Conservation (phyloP, 2,888 invertebrate species). For the Polyommatus icarus region DNA sequence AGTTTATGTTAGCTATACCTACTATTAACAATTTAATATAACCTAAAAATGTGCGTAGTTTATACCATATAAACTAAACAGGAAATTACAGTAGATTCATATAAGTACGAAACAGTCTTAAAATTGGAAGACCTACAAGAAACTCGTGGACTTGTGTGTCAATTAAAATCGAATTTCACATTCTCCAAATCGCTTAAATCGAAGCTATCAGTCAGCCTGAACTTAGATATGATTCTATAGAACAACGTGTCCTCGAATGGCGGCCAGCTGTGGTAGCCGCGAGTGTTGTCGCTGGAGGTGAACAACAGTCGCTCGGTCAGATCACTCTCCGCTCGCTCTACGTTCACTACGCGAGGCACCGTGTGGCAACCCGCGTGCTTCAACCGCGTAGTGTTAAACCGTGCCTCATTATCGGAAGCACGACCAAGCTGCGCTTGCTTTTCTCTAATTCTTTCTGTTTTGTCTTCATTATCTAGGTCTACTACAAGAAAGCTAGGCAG, state of each 20-base stretch:
- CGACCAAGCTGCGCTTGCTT: not conserved
- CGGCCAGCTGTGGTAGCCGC: conserved; percentile 64
- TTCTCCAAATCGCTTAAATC: conserved; percentile 62
- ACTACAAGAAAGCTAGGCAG: conserved; percentile 61
- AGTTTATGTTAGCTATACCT: too few relatives aligned
- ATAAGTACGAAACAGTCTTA: not conserved
- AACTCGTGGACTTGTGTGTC: not conserved
- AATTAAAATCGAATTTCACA: conserved; percentile 14
- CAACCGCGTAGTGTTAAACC: not conserved
- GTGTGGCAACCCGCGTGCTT: not conserved
- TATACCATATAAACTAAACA: not conserved
- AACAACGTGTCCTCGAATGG: conserved; percentile 68
- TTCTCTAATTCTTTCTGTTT: not conserved
- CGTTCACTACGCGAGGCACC: conserved; percentile 35
- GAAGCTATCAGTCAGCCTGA: conserved; percentile 72
- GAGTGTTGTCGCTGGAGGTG: conserved; percentile 47
- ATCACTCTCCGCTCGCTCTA: conserved; percentile 33
- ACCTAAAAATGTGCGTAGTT: not conserved
- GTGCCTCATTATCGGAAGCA: not conserved
- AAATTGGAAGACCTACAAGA: not conserved
- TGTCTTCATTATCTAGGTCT: conserved; percentile 39
- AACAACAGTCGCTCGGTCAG: conserved; percentile 50
- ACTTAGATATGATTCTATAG: conserved; percentile 66
- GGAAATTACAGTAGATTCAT: not conserved
- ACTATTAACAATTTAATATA: not conserved